phyloP scores from a whole-genome alignment of 2,888 invertebrate genomes.

The Volucella inanis region DNA sequence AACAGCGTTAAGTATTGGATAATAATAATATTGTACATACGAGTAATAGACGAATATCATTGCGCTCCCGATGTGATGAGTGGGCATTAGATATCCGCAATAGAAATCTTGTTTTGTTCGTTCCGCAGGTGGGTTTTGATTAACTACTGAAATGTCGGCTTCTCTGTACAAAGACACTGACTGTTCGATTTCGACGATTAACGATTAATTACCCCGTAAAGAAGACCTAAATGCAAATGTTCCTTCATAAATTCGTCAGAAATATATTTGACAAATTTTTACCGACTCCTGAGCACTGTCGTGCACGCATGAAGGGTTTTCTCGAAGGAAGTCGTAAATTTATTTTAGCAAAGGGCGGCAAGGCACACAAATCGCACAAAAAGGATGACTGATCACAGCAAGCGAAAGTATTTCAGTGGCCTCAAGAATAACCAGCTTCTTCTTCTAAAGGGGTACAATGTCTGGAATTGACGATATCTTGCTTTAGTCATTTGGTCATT shows the following conservation, averaged over 20 bases:
- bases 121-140: conserved; percentile 27
- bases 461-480: background rate
- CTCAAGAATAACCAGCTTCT: background rate
- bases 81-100: conserved; percentile 39
- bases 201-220: background rate
- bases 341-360: background rate
- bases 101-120: conserved; percentile 45
- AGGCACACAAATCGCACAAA: conserved; percentile 2
- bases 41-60: background rate
- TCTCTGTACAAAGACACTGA: conserved; percentile 32
- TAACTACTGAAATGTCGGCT: conserved; percentile 42
- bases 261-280: conserved; percentile 75
- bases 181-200: too few relatives aligned
- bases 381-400: conserved; percentile 60
- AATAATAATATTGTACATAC: conserved; percentile 14
- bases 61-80: conserved; percentile 26
- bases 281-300: conserved; percentile 40
- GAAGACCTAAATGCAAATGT: background rate
- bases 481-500: too few relatives aligned
- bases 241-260: conserved; percentile 75
- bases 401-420: conserved; percentile 18
- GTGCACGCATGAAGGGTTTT: conserved; percentile 13
- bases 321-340: conserved; percentile 66
- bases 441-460: background rate
- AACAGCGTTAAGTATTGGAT: conserved; percentile 46